These are phyloP conservation scores for Myotis myotis DNA, from an alignment of 2,797 vertebrate genomes.

Conservation along the genomic window DNA sequence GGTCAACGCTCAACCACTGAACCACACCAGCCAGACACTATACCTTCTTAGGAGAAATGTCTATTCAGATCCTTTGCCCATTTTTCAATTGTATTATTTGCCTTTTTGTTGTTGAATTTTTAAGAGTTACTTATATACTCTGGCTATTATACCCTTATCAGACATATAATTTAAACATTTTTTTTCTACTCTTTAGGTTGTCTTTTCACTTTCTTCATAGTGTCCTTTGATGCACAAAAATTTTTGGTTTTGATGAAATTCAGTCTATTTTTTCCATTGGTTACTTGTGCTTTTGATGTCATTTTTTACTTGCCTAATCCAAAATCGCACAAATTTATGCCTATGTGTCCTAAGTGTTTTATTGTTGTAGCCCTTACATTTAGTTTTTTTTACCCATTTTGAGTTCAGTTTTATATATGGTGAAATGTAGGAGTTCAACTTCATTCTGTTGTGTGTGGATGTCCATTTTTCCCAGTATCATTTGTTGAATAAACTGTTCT, in stretches of 20 bases:
- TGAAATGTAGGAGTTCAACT: neutral
- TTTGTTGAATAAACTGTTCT: neutral
- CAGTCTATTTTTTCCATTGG: neutral
- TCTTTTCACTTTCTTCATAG: slow-evolving; percentile 36
- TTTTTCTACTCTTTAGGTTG: neutral
- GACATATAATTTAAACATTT: neutral
- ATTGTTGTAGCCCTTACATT: neutral
- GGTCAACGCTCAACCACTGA: too few species aligned
- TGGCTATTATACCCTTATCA: neutral
- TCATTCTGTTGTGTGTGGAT: neutral
- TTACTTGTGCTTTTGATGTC: neutral
- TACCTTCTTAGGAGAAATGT: neutral
- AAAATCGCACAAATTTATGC: neutral
- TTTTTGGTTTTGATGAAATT: neutral
- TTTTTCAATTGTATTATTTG: neutral
- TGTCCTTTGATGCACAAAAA: neutral
- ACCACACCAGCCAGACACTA: neutral
- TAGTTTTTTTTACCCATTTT: neutral
- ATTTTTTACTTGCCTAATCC: neutral
- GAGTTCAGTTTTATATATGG: neutral
- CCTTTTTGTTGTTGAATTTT: neutral
- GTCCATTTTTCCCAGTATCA: neutral
- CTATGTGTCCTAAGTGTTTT: neutral
- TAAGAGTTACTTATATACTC: neutral
- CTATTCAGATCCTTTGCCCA: slow-evolving; percentile 7